Conservation (phyloP, 1,140 invertebrate species). For the Drosophila parvula region DNA sequence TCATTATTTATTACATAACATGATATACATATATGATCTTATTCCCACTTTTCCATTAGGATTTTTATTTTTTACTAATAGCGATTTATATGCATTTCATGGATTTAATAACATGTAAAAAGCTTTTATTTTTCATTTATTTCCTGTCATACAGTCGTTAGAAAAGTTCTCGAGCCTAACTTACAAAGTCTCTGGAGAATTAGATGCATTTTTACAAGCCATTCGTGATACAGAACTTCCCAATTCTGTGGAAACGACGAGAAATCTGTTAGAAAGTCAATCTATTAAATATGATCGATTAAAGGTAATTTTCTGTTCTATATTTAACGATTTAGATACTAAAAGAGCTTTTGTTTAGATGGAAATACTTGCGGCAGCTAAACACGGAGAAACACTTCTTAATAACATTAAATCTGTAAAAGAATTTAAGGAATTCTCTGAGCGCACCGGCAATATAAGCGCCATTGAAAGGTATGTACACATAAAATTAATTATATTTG, state of each 20-base stretch:
- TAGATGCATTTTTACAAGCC: slow-evolving; percentile 93
- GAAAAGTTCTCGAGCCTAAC: slow-evolving; percentile 97
- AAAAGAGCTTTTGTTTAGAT: slow-evolving; percentile 84
- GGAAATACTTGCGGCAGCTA: slow-evolving; percentile 91
- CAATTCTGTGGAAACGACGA: slow-evolving; percentile 91
- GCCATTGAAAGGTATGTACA: slow-evolving; percentile 92
- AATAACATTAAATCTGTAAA: slow-evolving; percentile 87
- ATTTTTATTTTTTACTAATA: too few relatives aligned
- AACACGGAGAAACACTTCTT: slow-evolving; percentile 93
- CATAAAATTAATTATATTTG: neutral
- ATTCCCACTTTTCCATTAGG: too few relatives aligned
- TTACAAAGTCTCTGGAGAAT: slow-evolving; percentile 92
- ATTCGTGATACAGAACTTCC: slow-evolving; percentile 93
- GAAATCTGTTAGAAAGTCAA: slow-evolving; percentile 88
- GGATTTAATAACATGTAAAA: neutral
- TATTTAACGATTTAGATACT: neutral
- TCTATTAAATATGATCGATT: slow-evolving; percentile 88
- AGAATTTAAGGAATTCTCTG: slow-evolving; percentile 86
- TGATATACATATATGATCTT: too few relatives aligned
- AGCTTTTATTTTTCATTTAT: neutral
- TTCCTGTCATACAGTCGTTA: slow-evolving; percentile 88
- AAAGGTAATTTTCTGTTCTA: slow-evolving; percentile 82
- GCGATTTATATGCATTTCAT: neutral
- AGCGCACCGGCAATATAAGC: slow-evolving; percentile 94
- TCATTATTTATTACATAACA: too few relatives aligned